Conservation (phyloP, 2,113 vertebrate species). For the Amia ocellicauda region DNA sequence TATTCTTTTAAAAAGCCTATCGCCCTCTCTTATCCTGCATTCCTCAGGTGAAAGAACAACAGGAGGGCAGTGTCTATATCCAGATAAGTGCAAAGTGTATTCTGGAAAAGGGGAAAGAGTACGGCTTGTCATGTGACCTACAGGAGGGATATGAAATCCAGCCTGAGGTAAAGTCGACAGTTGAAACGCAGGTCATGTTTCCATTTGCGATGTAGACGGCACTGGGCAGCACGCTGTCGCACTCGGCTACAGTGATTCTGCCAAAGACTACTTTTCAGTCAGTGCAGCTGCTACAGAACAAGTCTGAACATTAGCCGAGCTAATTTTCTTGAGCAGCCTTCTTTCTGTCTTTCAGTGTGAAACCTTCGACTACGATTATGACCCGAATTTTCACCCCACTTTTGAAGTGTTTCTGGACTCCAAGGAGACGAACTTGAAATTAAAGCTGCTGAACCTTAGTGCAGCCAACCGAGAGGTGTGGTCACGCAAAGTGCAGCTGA, state of each 20-base stretch:
- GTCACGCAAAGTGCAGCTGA: no score
- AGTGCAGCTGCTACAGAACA: no score
- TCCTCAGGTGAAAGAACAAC: slow-evolving; percentile 2
- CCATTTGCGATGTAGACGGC: background rate
- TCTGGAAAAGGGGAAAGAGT: background rate
- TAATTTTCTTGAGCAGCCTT: background rate
- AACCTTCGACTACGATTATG: background rate
- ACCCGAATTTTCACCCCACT: slow-evolving; percentile 29
- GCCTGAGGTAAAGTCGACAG: background rate
- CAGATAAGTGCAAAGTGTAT: slow-evolving; percentile 13
- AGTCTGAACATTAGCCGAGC: background rate
- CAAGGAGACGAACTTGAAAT: no score
- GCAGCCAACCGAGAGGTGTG: no score
- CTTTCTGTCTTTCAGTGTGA: background rate
- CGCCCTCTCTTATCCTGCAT: no score
- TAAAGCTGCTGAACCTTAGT: no score
- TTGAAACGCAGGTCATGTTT: background rate
- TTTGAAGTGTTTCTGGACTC: slow-evolving; percentile 32
- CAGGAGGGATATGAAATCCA: background rate
- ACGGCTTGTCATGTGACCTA: background rate
- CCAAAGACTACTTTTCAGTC: no score
- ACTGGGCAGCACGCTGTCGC: no score
- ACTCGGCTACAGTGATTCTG: no score
- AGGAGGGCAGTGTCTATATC: background rate
- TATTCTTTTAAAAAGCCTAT: no score